Evolutionary conservation across 2,113 vertebrate species (phyloP), one percentile per base, ranked within the genome.

Genomic region (Triplophysa rosa): DNA sequence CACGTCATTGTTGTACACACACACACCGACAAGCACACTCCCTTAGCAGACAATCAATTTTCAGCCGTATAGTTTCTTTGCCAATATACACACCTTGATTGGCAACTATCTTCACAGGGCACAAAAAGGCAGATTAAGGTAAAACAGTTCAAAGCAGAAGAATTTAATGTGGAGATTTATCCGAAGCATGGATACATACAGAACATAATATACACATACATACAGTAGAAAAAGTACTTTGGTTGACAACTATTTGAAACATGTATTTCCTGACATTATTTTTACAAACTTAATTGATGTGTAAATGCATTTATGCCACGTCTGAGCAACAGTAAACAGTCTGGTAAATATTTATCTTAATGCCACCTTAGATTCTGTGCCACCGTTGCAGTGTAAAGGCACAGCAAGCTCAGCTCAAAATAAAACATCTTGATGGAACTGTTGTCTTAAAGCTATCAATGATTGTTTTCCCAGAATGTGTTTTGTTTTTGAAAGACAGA

Each of bases 401-500:
- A 45, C 33, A 37, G 5, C 33, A 61, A 9, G 42, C 26, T 8
- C 23, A 64, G 3, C 1, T n/a, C 49, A 23, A 37, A 37, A 37
- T 37, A 37, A 37, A 37, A 37, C 33, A 6, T 37, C 33, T 0
- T 54, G 54, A 49, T 19, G 47, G 54, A 69, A 14, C 14, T 16
- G 21, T 63, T 69, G 42, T 52, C 23, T 29, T 9, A 47, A 4
- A 12, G 11, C 37, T 40, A 40, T 67, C 49, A 74, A 42, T 62
- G 56, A 73, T 40, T 67, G 21, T 82, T 40, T 2, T 59, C 68
- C 8, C 23, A 63, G 24, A 70, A 58, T 16, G 56, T 58, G 52
- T 42, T 42, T 37, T 7, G 42, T 72, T 56, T 56, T 72, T 58
- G n/a, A 26, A 21, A 47, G 24, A 56, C 58, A n/a, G 72, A 63